Evolutionary conservation across 1,140 invertebrate genomes (phyloP), one percentile per base, ranked within the genome.

Genomic region (Zaprionus ornatus): DNA sequence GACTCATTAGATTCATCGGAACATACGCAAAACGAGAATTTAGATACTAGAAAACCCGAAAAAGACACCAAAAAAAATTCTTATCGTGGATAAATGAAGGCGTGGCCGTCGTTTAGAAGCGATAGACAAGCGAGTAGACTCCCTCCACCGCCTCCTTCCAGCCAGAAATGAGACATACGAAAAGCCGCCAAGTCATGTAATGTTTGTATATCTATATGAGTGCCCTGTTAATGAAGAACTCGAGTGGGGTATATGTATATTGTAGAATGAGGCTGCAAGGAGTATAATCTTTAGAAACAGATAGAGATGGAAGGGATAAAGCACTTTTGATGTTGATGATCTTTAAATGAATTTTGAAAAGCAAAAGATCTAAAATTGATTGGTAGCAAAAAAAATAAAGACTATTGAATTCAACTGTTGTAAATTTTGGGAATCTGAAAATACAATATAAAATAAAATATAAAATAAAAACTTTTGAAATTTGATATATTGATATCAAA

Each of bases 11-110:
- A 64, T 52, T 45, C 64, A 66, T 71, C 48, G 57, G 52, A 66
- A 73, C 42, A 59, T 59, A 72, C 54, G 54, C 62, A 59, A 32
- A 32, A 72, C 61, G 42, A 72, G 62, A 25, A 72, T 68, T 35
- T 7, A 68, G 55, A 61, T 68, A 74, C n/a, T 13, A 54, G 23
- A 54, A 55, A 45, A 45, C n/a, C 40, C 25, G 32, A 74, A 67
- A 35, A 21, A 69, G 10, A 57, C 37, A 59, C 2, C 13, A 45
- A 60, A 57, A 60, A 57, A 42, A 37, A 37, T 59, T 54, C 64
- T 73, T 77, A 77, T 77, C 74, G 42, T 35, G 7, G 15, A 50
- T 37, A 23, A 50, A 42, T 48, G 50, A 63, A 77, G 74, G 74
- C 74, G 74, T 62, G 74, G 48, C 37, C 19, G 23, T 76, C 56